phyloP scores from a whole-genome alignment of 2,797 vertebrate species.

The Acanthopagrus latus region DNA sequence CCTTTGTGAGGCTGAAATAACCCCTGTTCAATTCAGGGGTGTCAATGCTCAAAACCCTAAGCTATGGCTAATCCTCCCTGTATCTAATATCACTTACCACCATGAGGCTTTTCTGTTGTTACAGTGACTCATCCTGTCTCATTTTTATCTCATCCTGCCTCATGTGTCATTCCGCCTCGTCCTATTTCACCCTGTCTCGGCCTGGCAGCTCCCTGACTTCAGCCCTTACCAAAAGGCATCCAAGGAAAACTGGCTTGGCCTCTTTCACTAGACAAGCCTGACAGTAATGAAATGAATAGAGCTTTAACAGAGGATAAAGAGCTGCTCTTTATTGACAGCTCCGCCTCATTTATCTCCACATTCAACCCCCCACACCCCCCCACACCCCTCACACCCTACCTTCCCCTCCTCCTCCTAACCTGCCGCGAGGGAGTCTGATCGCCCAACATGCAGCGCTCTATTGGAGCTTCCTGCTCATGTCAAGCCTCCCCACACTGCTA shows the following conservation, averaged over 20 bases:
- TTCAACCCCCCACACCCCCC: too few relatives aligned
- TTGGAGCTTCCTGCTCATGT: conserved; percentile 43
- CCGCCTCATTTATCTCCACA: conserved; percentile 48
- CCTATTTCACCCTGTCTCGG: not conserved
- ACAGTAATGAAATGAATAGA: conserved; percentile 69
- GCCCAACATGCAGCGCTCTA: conserved; percentile 43
- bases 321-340: conserved; percentile 60
- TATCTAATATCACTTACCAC: conserved; percentile 36
- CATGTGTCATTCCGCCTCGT: conserved; percentile 14
- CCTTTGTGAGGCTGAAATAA: conserved; percentile 29
- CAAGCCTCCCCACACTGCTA: conserved; percentile 53
- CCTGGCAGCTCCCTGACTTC: conserved; percentile 44
- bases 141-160: conserved; percentile 21
- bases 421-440: conserved; percentile 39
- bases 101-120: conserved; percentile 33
- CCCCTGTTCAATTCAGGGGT: conserved; percentile 5
- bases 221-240: conserved; percentile 35
- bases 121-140: conserved; percentile 33
- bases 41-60: not conserved
- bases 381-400: not conserved
- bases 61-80: conserved; percentile 1
- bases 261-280: conserved; percentile 57
- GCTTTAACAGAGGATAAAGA: conserved; percentile 67
- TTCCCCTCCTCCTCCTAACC: conserved; percentile 18
- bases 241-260: conserved; percentile 37